Evolutionary conservation across 2,113 vertebrate genomes (phyloP), one percentile per base, ranked within the genome.

Genomic region (Cinclus mexicanus): DNA sequence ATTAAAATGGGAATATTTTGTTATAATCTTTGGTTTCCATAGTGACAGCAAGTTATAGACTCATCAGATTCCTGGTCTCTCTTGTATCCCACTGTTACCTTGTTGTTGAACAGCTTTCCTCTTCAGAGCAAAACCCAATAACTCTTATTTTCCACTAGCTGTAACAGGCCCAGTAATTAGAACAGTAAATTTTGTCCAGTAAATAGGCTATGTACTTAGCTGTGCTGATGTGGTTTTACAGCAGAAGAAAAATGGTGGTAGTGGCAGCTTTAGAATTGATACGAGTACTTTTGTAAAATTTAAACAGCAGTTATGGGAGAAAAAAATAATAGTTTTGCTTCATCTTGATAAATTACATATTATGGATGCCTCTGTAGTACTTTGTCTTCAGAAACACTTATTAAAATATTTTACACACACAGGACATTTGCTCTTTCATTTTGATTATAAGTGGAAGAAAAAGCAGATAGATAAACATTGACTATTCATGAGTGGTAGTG

Each of bases 181-280:
- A 92, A 89, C 83, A 71, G 80, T 97, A 95, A 97, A 96, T 97
- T 95, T 91, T 95, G 86, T 82, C 80, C 70, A 57, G 74, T 79
- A 91, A 93, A 85, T 64, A 87, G 74, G 88, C 55, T 49, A 8
- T 78, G 47, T 82, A 53, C 60, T 88, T 89, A 95, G 70, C 86
- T 87, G 81, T 60, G 87, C 78, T 91, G n/a, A 53, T 82, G 81
- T 95, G 65, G n/a, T 87, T 86, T 87, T 79, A 76, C 28, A 83
- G 88, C 53, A 56, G 94, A 93, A 96, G 79, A 94, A 88, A 83
- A 86, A 93, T 64, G 59, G 88, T 86, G 83, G 61, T 64, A 81
- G 18, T 74, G 80, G 72, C 68, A 95, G 64, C 52, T 95, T 70
- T 78, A 80, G 76, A 91, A 86, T 31, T 22, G 76, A 80, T 67